These are phyloP conservation scores for Armadillidium nasatum DNA, from an alignment of 1,140 invertebrate genomes.

Conservation along the genomic window DNA sequence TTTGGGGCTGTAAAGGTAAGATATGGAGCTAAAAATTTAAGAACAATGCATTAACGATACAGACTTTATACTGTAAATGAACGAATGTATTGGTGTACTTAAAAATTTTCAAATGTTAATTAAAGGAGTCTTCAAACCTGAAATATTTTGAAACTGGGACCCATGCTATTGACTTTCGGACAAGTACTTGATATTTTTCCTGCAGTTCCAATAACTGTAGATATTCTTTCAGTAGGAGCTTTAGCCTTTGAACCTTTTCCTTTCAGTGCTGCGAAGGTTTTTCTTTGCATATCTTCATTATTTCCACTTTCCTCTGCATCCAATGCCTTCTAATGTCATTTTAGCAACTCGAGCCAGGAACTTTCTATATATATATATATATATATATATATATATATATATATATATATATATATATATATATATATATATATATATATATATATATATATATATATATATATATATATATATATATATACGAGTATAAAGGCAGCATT, in stretches of 20 bases:
- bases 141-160: not conserved
- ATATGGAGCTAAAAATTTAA: too few species aligned
- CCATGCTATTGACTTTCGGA: not conserved
- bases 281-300: slow-evolving; percentile 4
- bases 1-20: too few species aligned
- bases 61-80: too few species aligned
- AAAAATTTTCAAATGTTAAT: too few species aligned
- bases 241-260: slow-evolving; percentile 6
- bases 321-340: not conserved
- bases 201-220: slow-evolving; percentile 18
- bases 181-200: not conserved
- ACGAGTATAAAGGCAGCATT: too few species aligned
- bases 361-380: not conserved
- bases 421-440: too few species aligned
- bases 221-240: slow-evolving; percentile 18
- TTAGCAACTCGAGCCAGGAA: slow-evolving; percentile 14
- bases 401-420: too few species aligned
- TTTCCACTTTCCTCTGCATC: not conserved
- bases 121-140: too few species aligned
- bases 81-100: too few species aligned
- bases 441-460: too few species aligned
- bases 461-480: too few species aligned
- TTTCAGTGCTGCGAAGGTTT: slow-evolving; percentile 19
- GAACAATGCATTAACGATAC: too few species aligned
- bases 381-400: not conserved